Evolutionary conservation across 2,888 invertebrate genomes (phyloP).

Genomic region (Alloscopus bannaensis): DNA sequence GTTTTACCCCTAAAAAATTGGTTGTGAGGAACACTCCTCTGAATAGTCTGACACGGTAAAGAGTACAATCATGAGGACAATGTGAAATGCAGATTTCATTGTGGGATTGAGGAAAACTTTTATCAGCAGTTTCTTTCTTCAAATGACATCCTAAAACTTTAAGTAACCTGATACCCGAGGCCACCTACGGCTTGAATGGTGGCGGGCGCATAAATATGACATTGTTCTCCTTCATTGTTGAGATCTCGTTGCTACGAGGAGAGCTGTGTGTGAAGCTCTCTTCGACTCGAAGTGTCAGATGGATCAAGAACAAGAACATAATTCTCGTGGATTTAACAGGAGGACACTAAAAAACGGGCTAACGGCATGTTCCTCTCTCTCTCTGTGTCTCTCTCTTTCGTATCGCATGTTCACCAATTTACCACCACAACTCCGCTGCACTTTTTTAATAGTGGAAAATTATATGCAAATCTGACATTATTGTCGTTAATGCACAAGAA

Average conservation of each 20-base stretch:
- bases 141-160: no score
- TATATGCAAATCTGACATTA: not conserved
- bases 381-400: no score
- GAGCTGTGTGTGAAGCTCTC: not conserved
- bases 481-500: slow-evolving; percentile 7
- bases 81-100: no score
- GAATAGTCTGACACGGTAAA: no score
- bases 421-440: not conserved
- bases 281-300: slow-evolving; percentile 19
- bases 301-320: slow-evolving; percentile 33
- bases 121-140: no score
- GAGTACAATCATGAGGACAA: no score
- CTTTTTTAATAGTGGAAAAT: not conserved
- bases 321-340: slow-evolving; percentile 2
- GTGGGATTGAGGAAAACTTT: no score
- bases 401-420: no score
- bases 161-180: slow-evolving; percentile 18
- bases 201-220: slow-evolving; percentile 39
- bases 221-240: slow-evolving; percentile 9
- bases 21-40: no score
- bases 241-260: slow-evolving; percentile 2
- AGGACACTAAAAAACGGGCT: not conserved
- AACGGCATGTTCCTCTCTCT: not conserved
- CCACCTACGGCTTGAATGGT: slow-evolving; percentile 30
- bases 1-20: no score